phyloP scores from a whole-genome alignment of 2,113 vertebrate genomes.

The Elephas maximus region DNA sequence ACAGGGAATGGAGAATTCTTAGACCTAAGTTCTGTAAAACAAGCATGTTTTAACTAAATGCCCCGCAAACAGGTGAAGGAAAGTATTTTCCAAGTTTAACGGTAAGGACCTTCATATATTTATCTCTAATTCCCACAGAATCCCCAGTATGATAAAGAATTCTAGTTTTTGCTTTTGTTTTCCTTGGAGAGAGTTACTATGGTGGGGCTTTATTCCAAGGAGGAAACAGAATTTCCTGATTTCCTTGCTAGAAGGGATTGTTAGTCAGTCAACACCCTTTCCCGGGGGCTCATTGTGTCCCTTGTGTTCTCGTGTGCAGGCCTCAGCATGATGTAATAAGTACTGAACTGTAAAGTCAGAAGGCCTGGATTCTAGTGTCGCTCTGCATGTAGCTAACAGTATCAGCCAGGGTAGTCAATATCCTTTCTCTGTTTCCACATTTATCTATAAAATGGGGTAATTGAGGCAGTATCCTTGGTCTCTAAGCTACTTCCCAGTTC shows the following conservation, averaged over 20 bases:
- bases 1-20: neutral
- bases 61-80: neutral
- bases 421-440: neutral
- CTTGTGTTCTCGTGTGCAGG: neutral
- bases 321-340: neutral
- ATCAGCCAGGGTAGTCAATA: neutral
- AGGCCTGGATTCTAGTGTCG: neutral
- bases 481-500: neutral
- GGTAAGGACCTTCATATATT: neutral
- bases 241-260: slow-evolving; percentile 39
- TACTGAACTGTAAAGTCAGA: neutral
- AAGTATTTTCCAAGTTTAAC: slow-evolving; percentile 12
- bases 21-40: neutral
- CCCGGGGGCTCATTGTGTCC: neutral
- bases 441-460: neutral
- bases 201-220: neutral
- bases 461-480: neutral
- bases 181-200: neutral
- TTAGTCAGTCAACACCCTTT: neutral
- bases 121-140: slow-evolving; percentile 19
- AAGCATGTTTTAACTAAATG: neutral
- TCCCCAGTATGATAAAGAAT: neutral
- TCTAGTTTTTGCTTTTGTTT: slow-evolving; percentile 57
- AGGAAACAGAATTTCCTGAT: slow-evolving; percentile 52
- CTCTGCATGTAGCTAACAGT: neutral